Evolutionary conservation across 2,797 vertebrate species (phyloP), one percentile per base, ranked within the genome.

Genomic region (Bovichtus diacanthus): DNA sequence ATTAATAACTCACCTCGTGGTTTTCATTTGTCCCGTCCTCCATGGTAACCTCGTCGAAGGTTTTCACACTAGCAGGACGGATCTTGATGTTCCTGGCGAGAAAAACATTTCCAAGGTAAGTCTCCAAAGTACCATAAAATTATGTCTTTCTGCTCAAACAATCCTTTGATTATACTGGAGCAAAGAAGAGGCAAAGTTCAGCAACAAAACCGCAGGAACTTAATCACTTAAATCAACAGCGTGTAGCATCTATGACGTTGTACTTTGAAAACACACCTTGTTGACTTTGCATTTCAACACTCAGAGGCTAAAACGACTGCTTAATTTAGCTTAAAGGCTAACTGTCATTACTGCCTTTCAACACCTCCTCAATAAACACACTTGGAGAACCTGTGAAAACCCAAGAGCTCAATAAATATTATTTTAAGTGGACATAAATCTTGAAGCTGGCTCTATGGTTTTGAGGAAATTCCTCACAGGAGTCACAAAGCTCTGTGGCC

Each of bases 21-120:
- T 85, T 88, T 77, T 94, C 92, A 81, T 95, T 93, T 51, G 80
- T 93, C 85, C 95, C 94, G 15, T 93, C 94, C 81, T 95, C 95
- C 90, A 96, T 94, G 63, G 95, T 94, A 78, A 99, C 94, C 77
- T 97, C 96, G 75, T 97, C 96, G 73, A 97, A 98, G 1, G 96
- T 97, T 91, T 97, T 98, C 87, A 97, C 95, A 63, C 96, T 97
- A 55, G 92, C 93, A 4, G 97, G 97, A 68, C 96, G 94, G 88
- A 96, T 94, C 92, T 97, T 96, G 83, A 95, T 91, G 88, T 90
- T 96, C 81, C 96, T 97, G 77, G 74, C 64, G 49, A 74, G 56
- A 76, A 68, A n/a, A 81, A 53, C 69, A 86, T 75, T 83, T 85
- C 66, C 44, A 88, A 25, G 63, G 86, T 90, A 44, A 82, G 70